A percentile compares a stretch with the other conserved stretches of the same genome.
phyloP scores from a whole-genome alignment of 2,888 invertebrate genomes.

The Lutraria lutraria region DNA sequence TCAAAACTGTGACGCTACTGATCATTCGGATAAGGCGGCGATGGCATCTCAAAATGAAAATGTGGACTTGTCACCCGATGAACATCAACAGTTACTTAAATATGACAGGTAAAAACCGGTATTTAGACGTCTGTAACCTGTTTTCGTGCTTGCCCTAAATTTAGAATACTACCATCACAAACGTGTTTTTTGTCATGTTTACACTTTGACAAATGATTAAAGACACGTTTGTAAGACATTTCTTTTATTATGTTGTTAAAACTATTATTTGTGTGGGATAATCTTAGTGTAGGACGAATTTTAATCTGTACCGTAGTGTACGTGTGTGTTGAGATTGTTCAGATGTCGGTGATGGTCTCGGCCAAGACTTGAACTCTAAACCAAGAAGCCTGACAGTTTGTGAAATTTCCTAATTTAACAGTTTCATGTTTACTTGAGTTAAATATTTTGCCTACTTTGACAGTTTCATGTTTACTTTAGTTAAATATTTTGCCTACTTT shows the following conservation, averaged over 20 bases:
- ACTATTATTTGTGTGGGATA: neutral
- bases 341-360: no score
- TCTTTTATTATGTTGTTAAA: neutral
- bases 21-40: slow-evolving; percentile 22
- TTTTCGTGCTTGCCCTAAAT: slow-evolving; percentile 35
- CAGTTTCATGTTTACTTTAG: no score
- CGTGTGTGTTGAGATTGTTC: neutral
- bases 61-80: slow-evolving; percentile 58
- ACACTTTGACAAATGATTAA: neutral
- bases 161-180: neutral
- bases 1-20: neutral
- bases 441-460: no score
- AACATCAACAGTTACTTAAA: slow-evolving; percentile 57
- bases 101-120: slow-evolving; percentile 63
- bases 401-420: neutral
- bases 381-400: neutral
- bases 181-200: neutral
- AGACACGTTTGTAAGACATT: neutral
- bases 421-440: no score
- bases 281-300: neutral
- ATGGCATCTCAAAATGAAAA: slow-evolving; percentile 59
- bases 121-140: neutral
- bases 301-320: neutral
- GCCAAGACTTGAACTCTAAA: neutral
- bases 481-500: no score